Base-by-base conservation (phyloP, 2,113 vertebrate genomes). In the Anser cygnoides region DNA sequence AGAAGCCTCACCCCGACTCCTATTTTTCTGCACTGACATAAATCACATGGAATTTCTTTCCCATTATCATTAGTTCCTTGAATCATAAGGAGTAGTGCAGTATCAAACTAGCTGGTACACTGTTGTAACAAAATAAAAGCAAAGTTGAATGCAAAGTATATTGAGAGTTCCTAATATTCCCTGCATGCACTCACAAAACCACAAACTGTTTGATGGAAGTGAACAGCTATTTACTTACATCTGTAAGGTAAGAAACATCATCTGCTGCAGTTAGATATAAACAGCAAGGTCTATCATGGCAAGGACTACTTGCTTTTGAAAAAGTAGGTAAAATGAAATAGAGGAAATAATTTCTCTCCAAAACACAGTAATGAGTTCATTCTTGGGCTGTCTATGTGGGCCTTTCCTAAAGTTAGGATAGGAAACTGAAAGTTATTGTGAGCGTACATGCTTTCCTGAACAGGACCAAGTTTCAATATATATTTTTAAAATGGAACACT, bases 391-490 rank as follows among this genome's bases (percentile, higher is more conserved):
- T 25, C 46, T 57, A 17, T 2, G 1, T 1, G 29, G 10, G 28
- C 35, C 43, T 8, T 39, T 52, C 15, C 63, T 16, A 15, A 50
- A 57, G 49, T 9, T 35, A 26, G 19, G 13, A 13, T 1, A 29
- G 43, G 68, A 35, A 67, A 37, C 35, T 18, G 11, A 7, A 28
- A 10, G 35, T 22, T 52, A 12, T 1, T 25, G 15, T 0, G 43
- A 35, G 46, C 0, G 5, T 3, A 13, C 1, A 1, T 4, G 22
- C 50, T 22, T 13, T 71, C 63, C 68, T 35, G 68, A 71, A 33
- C 43, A 29, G 26, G 19, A 67, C 23, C 21, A 22, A 17, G 26
- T 26, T 65, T 61, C 79, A 37, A 4, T 2, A 18, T 39, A 18
- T 39, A 22, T 11, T 58, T 37, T 43, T 17, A 50, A 57, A 67